Evolutionary conservation across 2,797 vertebrate genomes (phyloP).

Genomic region (Glyptemys insculpta): DNA sequence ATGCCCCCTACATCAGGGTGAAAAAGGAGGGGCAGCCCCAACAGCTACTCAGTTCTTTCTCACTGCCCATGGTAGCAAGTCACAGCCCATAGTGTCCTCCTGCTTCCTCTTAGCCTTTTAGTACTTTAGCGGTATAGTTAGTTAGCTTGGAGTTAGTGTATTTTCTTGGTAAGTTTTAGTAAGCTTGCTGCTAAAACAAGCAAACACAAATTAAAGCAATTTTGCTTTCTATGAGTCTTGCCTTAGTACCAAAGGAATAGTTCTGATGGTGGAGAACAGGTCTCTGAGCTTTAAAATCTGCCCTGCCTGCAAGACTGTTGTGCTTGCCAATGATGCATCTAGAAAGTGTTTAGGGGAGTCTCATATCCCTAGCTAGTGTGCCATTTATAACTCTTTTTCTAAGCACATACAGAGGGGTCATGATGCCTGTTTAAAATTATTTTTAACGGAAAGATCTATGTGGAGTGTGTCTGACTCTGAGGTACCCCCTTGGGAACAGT

Average conservation of each 20-base stretch:
- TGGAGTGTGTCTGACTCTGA: neutral
- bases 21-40: neutral
- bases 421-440: neutral
- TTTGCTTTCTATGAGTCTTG: neutral
- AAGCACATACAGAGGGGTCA: neutral
- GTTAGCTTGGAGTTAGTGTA: neutral
- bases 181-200: neutral
- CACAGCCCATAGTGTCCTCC: slow-evolving; percentile 31
- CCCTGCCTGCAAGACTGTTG: neutral
- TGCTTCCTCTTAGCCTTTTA: neutral
- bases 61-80: slow-evolving; percentile 35
- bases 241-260: neutral
- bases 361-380: neutral
- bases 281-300: neutral
- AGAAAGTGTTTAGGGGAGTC: neutral
- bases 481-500: neutral
- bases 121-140: slow-evolving; percentile 35
- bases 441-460: neutral
- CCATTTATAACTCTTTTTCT: neutral
- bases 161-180: neutral
- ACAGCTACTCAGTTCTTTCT: neutral
- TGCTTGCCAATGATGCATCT: neutral
- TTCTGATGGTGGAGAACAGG: neutral
- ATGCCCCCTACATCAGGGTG: neutral
- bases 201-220: neutral